A percentile compares a stretch with the other conserved stretches of the same genome.
Conservation (phyloP, 1,140 invertebrate species). For the Leptinotarsa defecta region DNA sequence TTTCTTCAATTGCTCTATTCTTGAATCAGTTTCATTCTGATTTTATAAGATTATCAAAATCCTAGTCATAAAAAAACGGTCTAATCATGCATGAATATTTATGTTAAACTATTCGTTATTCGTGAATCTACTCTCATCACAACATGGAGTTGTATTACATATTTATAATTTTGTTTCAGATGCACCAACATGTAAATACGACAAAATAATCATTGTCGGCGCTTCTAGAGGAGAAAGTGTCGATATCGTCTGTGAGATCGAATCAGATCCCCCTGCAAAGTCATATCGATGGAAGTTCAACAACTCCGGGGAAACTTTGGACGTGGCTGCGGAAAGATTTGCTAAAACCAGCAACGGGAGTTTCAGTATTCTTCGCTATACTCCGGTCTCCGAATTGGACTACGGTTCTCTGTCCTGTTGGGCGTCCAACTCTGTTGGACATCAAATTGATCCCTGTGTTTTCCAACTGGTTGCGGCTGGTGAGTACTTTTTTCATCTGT, state of each 20-base stretch:
- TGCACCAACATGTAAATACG: slow-evolving; percentile 77
- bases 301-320: slow-evolving; percentile 81
- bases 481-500: slow-evolving; percentile 21
- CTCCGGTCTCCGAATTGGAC: slow-evolving; percentile 73
- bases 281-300: slow-evolving; percentile 91
- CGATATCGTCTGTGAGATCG: slow-evolving; percentile 82
- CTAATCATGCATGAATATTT: too few relatives aligned
- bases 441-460: slow-evolving; percentile 80
- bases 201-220: slow-evolving; percentile 78
- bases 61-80: too few relatives aligned
- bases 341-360: slow-evolving; percentile 67
- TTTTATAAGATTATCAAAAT: too few relatives aligned
- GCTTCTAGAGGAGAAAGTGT: slow-evolving; percentile 81
- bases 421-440: slow-evolving; percentile 80
- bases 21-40: too few relatives aligned
- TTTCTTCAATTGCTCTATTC: too few relatives aligned
- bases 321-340: slow-evolving; percentile 74
- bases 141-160: too few relatives aligned
- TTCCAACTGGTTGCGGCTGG: slow-evolving; percentile 72
- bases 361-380: slow-evolving; percentile 70
- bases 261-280: slow-evolving; percentile 82
- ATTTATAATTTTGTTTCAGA: slow-evolving; percentile 61
- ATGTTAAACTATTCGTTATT: too few relatives aligned
- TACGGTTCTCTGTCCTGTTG: slow-evolving; percentile 82
- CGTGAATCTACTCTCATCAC: too few relatives aligned